phyloP scores from a whole-genome alignment of 2,113 vertebrate genomes.

The Periophthalmodon schlosseri region DNA sequence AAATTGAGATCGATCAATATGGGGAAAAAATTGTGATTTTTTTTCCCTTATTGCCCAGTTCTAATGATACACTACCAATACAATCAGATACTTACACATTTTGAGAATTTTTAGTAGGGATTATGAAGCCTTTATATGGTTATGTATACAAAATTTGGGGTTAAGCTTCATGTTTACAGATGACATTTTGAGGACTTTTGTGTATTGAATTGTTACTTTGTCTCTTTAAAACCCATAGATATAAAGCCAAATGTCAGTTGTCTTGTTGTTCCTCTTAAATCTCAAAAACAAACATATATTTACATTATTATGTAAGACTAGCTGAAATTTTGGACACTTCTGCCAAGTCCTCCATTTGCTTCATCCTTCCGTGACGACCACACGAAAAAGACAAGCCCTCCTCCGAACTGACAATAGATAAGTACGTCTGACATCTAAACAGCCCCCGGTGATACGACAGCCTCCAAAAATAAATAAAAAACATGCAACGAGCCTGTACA shows the following conservation, averaged over 20 bases:
- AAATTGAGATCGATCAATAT: too few species aligned
- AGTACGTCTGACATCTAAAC: slow-evolving; percentile 40
- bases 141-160: too few species aligned
- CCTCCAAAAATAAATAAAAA: slow-evolving; percentile 19
- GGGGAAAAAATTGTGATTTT: too few species aligned
- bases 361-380: slow-evolving; percentile 22
- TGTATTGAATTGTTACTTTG: too few species aligned
- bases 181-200: too few species aligned
- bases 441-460: slow-evolving; percentile 16
- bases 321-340: slow-evolving; percentile 21
- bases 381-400: slow-evolving; percentile 25
- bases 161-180: too few species aligned
- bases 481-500: slow-evolving; percentile 13
- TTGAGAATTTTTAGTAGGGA: too few species aligned
- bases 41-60: too few species aligned
- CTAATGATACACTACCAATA: neutral
- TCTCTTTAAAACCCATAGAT: too few species aligned
- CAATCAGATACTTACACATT: neutral
- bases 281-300: neutral
- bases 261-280: neutral
- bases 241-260: neutral
- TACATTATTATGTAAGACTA: neutral
- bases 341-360: slow-evolving; percentile 26
- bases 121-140: too few species aligned
- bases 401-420: slow-evolving; percentile 30